phyloP scores from a whole-genome alignment of 1,140 invertebrate species.

The Drosophila ogumai region DNA sequence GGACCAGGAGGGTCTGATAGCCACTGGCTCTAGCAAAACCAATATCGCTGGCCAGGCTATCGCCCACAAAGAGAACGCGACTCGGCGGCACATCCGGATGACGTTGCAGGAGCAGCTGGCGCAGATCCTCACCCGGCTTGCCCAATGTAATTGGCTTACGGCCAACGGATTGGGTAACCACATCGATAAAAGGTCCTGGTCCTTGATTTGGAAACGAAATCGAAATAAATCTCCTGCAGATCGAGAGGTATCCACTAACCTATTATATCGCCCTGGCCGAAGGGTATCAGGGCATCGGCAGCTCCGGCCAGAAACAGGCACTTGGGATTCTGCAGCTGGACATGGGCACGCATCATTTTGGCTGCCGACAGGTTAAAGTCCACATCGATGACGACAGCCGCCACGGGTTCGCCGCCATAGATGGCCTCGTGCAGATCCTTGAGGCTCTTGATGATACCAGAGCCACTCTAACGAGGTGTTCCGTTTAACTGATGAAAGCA shows the following conservation, averaged over 20 bases:
- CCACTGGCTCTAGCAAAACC: conserved; percentile 86
- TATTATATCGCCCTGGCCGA: conserved; percentile 77
- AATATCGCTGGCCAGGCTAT: conserved; percentile 87
- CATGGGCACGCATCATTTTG: conserved; percentile 85
- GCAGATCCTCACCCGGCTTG: conserved; percentile 86
- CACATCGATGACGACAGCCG: conserved; percentile 86
- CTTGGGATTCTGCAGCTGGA: conserved; percentile 85
- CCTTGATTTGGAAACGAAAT: conserved; percentile 78
- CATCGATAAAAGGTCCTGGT: conserved; percentile 85
- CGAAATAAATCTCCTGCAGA: background rate
- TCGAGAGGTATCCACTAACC: conserved; percentile 16
- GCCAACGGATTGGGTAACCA: conserved; percentile 85
- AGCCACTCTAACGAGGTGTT: conserved; percentile 64
- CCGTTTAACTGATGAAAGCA: background rate
- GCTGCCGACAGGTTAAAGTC: conserved; percentile 85
- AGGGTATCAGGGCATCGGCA: conserved; percentile 85
- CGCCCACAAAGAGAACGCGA: conserved; percentile 87
- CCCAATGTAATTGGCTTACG: conserved; percentile 85
- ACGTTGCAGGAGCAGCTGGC: conserved; percentile 76
- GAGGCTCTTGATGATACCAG: conserved; percentile 65
- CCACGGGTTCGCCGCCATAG: conserved; percentile 80
- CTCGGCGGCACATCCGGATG: conserved; percentile 85
- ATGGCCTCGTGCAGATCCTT: conserved; percentile 83
- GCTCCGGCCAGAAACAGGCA: conserved; percentile 86
- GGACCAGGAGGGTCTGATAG: conserved; percentile 86